Evolutionary conservation across 1,140 invertebrate genomes (phyloP), one percentile per base, ranked within the genome.

Genomic region (Tetragnatha versicolor): DNA sequence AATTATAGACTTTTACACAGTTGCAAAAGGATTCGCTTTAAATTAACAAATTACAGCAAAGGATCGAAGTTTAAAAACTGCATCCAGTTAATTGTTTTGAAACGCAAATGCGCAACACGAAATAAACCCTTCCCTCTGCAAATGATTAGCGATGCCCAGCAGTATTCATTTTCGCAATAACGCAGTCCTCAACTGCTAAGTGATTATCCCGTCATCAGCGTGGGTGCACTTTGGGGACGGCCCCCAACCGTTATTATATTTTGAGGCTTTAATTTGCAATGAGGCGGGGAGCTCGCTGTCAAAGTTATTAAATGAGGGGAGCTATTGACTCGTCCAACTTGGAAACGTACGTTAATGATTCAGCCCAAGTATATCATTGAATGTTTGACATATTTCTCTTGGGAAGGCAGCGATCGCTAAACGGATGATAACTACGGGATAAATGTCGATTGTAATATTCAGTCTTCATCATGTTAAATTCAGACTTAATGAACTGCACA

Each of bases 351-450:
- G 73, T 77, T 77, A 77, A 77, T 77, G 73, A 77, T 77, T 77
- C 73, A 77, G 73, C 47, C 49, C 45, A 66, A 77, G 60, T 77
- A 66, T 77, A 77, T 77, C 73, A 77, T 77, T 77, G 73, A 77
- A 77, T 77, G 73, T 77, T 77, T 77, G 73, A 66, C 73, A 77
- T 77, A 77, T 77, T 77, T 77, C 73, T 77, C 73, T 77, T 77
- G 73, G 73, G 73, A 63, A 75, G 60, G 39, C 72, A 63, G 55
- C 63, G 58, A 77, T 77, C 73, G 61, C 73, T 77, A 77, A 77
- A 77, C 73, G 73, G 73, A 77, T 77, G 61, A 77, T 77, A 77
- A 77, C 60, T 65, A 42, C 45, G 29, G 73, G 73, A 77, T 77
- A 77, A 77, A 77, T 77, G 73, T 65, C 73, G 73, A 77, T 77